Evolutionary conservation across 2,888 invertebrate species (phyloP).

Genomic region (Siphlonurus alternatus): DNA sequence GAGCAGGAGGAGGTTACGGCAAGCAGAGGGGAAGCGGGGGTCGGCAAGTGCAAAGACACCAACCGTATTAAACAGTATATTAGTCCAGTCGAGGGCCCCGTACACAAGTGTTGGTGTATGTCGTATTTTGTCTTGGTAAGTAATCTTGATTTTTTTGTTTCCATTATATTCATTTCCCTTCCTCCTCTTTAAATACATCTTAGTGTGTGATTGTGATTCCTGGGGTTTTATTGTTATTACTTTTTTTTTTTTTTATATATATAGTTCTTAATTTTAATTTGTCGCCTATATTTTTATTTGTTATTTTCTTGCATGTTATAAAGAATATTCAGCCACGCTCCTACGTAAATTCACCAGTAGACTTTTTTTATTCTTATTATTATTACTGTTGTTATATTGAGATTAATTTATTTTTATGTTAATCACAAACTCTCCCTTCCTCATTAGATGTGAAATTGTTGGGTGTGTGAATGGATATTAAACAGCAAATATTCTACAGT

Average conservation of each 20-base stretch:
- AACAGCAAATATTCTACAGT: too few species aligned
- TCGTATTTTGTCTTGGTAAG: slow-evolving; percentile 17
- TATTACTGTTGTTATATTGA: neutral
- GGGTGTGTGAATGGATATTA: too few species aligned
- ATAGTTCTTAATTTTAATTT: neutral
- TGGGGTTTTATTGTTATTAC: neutral
- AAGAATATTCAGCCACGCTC: neutral
- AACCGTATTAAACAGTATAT: slow-evolving; percentile 51
- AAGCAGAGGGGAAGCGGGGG: slow-evolving; percentile 58
- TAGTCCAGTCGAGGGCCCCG: slow-evolving; percentile 10
- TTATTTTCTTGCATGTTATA: neutral
- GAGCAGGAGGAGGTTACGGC: slow-evolving; percentile 45
- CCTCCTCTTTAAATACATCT: too few species aligned
- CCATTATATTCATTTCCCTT: too few species aligned
- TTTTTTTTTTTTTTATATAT: neutral
- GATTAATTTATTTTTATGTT: neutral
- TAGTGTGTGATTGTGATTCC: too few species aligned
- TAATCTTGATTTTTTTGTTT: slow-evolving; percentile 9
- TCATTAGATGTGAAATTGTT: neutral
- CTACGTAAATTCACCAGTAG: neutral
- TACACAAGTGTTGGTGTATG: slow-evolving; percentile 13
- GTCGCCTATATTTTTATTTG: neutral
- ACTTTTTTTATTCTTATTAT: neutral
- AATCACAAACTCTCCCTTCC: neutral
- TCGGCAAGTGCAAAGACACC: slow-evolving; percentile 63